Conservation (phyloP, 2,888 invertebrate genomes). For the Onchidella celtica region DNA sequence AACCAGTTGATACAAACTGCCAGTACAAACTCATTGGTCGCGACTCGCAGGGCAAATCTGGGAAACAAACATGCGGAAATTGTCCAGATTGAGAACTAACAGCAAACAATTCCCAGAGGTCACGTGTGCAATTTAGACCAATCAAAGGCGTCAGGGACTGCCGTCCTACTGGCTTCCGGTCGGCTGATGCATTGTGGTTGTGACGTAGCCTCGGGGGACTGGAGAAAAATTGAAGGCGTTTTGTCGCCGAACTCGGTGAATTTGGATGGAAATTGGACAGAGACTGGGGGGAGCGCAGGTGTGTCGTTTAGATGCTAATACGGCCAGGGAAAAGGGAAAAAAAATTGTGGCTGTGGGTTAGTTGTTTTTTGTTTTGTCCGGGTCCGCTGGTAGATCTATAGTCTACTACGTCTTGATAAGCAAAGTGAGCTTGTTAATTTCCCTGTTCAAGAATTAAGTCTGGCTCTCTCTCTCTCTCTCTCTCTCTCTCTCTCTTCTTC, state of each 20-base stretch:
- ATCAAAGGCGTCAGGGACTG: conserved; percentile 44
- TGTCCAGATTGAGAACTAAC: conserved; percentile 45
- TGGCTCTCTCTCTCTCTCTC: no score
- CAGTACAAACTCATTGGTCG: conserved; percentile 42
- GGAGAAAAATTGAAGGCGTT: conserved; percentile 43
- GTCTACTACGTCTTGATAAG: no score
- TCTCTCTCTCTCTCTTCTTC: background rate
- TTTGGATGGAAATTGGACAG: conserved; percentile 34
- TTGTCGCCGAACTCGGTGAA: conserved; percentile 30
- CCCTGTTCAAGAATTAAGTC: no score
- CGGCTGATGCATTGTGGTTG: conserved; percentile 45
- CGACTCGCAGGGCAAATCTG: conserved; percentile 45
- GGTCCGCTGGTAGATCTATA: no score
- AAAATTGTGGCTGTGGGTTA: no score
- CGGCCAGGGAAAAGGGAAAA: no score
- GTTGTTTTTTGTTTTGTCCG: no score
- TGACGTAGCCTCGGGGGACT: conserved; percentile 36
- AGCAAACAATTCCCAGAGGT: conserved; percentile 46
- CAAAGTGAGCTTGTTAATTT: no score
- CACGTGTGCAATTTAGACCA: conserved; percentile 46
- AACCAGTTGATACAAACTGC: conserved; percentile 28
- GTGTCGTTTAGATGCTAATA: conserved; percentile 45
- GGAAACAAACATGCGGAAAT: conserved; percentile 48
- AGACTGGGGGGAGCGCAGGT: conserved; percentile 33
- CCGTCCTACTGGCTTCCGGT: conserved; percentile 44